These are phyloP conservation scores for Euborellia annulipes DNA, from an alignment of 1,140 invertebrate species.

Conservation along the genomic window DNA sequence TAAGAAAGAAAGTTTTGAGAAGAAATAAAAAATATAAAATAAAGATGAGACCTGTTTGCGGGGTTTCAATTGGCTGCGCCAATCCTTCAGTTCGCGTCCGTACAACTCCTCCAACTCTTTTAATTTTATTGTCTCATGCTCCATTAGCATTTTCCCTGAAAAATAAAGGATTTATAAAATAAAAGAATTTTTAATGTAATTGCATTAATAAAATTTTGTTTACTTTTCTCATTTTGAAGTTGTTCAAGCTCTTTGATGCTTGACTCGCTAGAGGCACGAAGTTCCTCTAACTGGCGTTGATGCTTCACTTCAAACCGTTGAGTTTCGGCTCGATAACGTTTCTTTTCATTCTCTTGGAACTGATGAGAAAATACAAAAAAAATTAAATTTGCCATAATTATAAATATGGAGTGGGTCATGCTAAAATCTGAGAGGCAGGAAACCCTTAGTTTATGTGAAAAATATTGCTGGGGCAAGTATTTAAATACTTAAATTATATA, in stretches of 20 bases:
- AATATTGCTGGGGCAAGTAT: too few species aligned
- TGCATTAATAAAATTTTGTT: not conserved
- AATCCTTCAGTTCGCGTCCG: slow-evolving; percentile 67
- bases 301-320: slow-evolving; percentile 70
- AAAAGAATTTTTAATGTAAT: not conserved
- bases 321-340: slow-evolving; percentile 40
- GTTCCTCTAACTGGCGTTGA: slow-evolving; percentile 79
- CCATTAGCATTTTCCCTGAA: slow-evolving; percentile 79
- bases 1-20: too few species aligned
- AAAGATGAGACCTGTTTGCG: slow-evolving; percentile 88
- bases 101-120: slow-evolving; percentile 88
- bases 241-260: slow-evolving; percentile 81
- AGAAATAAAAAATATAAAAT: too few species aligned
- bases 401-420: too few species aligned
- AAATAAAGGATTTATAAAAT: slow-evolving; percentile 3
- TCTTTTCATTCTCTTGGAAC: slow-evolving; percentile 98
- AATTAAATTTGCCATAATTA: too few species aligned
- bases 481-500: too few species aligned
- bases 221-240: slow-evolving; percentile 76
- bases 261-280: slow-evolving; percentile 74
- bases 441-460: too few species aligned
- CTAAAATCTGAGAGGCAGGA: too few species aligned
- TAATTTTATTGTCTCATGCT: slow-evolving; percentile 88
- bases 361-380: slow-evolving; percentile 21
- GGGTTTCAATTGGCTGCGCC: slow-evolving; percentile 78